Evolutionary conservation across 2,797 vertebrate species (phyloP), one percentile per base, ranked within the genome.

Genomic region (Darevskia nairensis): DNA sequence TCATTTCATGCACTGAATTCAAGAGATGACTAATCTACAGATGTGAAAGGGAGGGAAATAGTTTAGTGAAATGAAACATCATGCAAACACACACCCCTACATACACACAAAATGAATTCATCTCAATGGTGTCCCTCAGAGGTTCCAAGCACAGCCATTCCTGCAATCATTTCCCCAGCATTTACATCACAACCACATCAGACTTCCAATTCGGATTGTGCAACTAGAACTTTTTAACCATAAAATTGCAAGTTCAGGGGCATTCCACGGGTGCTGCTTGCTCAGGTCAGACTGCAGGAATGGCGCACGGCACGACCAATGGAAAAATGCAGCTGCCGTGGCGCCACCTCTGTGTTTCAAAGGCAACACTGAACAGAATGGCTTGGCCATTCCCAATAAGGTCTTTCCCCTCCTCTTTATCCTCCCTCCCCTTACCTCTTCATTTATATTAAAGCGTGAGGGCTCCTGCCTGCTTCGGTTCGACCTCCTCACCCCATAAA

Each of bases 381-480:
- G 82, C 68, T 75, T 35, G 4, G 69, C 87, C 89, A 90, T 88
- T 55, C 21, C 80, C 79, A 69, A 74, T 6, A 23, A 78, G 35
- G 82, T 87, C 44, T 86, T 86, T 64, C n/a, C 44, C 41, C 4
- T 19, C 55, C 27, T 19, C 8, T 71, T 61, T 0, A 9, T 13
- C 15, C 25, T 75, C 39, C 9, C 35, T 64, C 79, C 44, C 87
- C 98, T 98, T 97, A 99, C 99, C 98, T 98, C 98, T 92, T 98
- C 98, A 95, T 99, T 98, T 88, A 99, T 98, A 97, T 99, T 99
- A 94, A 99, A 98, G 90, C 99, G 98, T 88, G 98, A 98, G 0
- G 99, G 99, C 86, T 99, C 99, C 95, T 99, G 98, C 97, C 99
- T 97, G 95, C 99, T 99, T 95, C 99, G 98, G 95, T 98, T 99